Base-by-base conservation (phyloP, 2,113 vertebrate genomes). In the Nothobranchius kuhntae region DNA sequence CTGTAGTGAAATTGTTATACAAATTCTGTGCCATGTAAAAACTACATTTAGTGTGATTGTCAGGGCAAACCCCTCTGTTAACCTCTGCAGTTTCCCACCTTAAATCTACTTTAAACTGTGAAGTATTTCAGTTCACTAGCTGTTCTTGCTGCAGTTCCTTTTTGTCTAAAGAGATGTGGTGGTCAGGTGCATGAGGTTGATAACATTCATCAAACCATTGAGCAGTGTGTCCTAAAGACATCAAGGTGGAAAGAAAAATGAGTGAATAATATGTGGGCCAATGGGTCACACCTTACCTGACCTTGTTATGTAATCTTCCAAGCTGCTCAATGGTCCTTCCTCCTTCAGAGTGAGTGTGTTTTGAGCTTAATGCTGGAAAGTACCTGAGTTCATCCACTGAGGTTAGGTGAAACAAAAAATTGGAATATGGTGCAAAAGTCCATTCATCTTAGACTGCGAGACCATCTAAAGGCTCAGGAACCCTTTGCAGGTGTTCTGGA, bases 271-370 rank as follows among this genome's bases (percentile, higher is more conserved):
- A 79, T 70, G 71, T 78, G 51, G 68, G 81, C 79, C 82, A 90
- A 78, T 67, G 73, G 71, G 73, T 83, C 85, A 82, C 81, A 87
- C 80, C 82, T 85, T 89, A 88, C 89, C 50, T 61, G 52, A 65
- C 36, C 17, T 68, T 9, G 46, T 87, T 84, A 86, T 75, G 77
- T 69, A 85, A 83, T 38, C 30, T 40, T 47, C n/a, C 72, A 53
- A 53, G 65, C 24, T 38, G 73, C 65, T 84, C 62, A 73, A 68
- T 78, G 51, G 69, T 63, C 71, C 47, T 46, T 64, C 42, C 61
- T 71, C 57, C 56, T 59, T 51, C 58, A 17, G 24, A 13, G 52
- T 10, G 15, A 24, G 14, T 35, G 38, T 38, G 14, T 17, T 13
- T 66, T 40, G 50, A 9, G 1, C 26, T 47, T 44, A 30, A 30